Percentiles rank a stretch among this genome's conserved stretches.
Evolutionary conservation across 1,140 invertebrate genomes (phyloP).

Genomic region (Ctenoplectra terminalis): DNA sequence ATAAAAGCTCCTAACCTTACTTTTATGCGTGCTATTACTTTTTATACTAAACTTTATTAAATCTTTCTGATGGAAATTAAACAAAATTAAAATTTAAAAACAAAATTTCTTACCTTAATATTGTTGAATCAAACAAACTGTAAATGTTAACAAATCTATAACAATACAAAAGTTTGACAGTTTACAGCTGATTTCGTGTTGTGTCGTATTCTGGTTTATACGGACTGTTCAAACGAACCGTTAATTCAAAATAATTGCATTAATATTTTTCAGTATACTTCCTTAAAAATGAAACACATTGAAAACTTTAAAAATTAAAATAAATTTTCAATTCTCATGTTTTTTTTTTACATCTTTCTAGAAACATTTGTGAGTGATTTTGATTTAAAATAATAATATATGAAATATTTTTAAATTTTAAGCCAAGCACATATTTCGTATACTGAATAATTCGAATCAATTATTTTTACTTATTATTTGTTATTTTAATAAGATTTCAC

Average conservation of each 20-base stretch:
- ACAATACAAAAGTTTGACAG: slow-evolving; percentile 35
- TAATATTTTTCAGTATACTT: neutral
- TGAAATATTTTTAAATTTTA: no score
- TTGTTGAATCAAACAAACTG: neutral
- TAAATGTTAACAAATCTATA: neutral
- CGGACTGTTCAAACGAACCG: neutral
- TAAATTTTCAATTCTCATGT: neutral
- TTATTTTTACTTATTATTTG: no score
- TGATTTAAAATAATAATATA: no score
- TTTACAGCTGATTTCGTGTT: slow-evolving; percentile 37
- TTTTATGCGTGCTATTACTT: neutral
- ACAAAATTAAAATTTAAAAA: neutral
- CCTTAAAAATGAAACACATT: neutral
- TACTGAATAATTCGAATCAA: no score
- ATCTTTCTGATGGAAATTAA: neutral
- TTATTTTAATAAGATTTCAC: no score
- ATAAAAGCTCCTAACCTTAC: slow-evolving; percentile 5
- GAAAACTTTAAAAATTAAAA: neutral
- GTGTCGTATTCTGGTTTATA: neutral
- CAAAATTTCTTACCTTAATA: neutral
- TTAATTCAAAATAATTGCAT: neutral
- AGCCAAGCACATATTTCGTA: no score
- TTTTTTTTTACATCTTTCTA: no score
- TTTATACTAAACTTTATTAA: neutral
- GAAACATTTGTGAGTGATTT: no score